Percentiles rank a stretch among this genome's conserved stretches.
Conservation (phyloP, 2,113 vertebrate species). For the Solea senegalensis region DNA sequence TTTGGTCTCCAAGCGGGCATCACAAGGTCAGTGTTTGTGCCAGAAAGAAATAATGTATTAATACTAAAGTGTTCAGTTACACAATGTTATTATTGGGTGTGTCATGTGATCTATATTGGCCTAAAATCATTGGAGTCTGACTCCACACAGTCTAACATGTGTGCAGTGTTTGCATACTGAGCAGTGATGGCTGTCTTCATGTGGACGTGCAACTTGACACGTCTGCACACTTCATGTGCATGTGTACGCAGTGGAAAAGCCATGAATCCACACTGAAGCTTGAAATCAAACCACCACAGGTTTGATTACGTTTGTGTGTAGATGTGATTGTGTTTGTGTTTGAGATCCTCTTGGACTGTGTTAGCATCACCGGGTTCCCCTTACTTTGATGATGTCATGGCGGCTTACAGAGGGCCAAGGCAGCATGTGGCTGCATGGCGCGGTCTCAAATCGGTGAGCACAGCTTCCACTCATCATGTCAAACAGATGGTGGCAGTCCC, state of each 20-base stretch:
- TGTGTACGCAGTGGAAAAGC: constrained; percentile 19
- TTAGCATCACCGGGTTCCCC: constrained; percentile 43
- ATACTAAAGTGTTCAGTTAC: not conserved
- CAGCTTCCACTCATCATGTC: constrained; percentile 42
- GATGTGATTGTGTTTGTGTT: constrained; percentile 3
- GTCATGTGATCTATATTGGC: not conserved
- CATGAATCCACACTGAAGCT: constrained; percentile 44
- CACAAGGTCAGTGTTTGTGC: too few species aligned
- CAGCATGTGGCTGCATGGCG: constrained; percentile 8
- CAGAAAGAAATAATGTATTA: not conserved
- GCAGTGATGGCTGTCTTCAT: not conserved
- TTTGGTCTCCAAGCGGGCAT: too few species aligned
- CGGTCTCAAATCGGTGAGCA: constrained; percentile 6
- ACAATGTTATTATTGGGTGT: not conserved
- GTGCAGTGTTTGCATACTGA: not conserved
- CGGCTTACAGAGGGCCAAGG: not conserved
- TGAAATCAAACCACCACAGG: constrained; percentile 35
- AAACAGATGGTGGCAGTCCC: constrained; percentile 63
- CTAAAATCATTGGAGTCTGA: not conserved
- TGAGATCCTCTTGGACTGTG: constrained; percentile 20
- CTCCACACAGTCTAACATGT: not conserved
- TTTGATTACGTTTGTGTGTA: constrained; percentile 39
- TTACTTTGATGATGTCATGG: constrained; percentile 36
- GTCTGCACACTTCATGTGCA: constrained; percentile 11
- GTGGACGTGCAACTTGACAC: constrained; percentile 12